Conservation (phyloP, 2,113 vertebrate species). For the Macquaria australasica region DNA sequence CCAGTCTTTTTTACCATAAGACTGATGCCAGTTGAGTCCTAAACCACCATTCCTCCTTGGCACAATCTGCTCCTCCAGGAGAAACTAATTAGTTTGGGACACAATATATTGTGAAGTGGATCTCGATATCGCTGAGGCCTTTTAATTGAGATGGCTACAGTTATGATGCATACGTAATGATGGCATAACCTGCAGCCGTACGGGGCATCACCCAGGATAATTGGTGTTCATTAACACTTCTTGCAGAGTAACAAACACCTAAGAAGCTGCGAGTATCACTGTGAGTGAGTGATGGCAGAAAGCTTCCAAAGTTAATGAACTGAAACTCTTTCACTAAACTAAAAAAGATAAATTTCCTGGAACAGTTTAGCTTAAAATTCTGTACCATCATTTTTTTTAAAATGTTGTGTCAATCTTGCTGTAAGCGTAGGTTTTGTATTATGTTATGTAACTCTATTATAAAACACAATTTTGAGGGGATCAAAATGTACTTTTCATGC, state of each 20-base stretch:
- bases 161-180: slow-evolving; percentile 27
- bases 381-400: neutral
- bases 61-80: slow-evolving; percentile 40
- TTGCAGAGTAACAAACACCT: slow-evolving; percentile 29
- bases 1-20: neutral
- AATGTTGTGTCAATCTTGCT: neutral
- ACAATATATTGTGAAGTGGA: slow-evolving; percentile 33
- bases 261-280: slow-evolving; percentile 11
- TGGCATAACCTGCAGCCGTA: slow-evolving; percentile 7
- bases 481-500: slow-evolving; percentile 1
- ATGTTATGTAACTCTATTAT: slow-evolving; percentile 21
- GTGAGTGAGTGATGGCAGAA: neutral
- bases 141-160: slow-evolving; percentile 35
- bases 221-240: slow-evolving; percentile 35
- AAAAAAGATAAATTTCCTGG: neutral
- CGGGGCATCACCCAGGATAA: slow-evolving; percentile 17
- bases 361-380: neutral
- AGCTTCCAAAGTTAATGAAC: neutral
- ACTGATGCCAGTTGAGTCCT: slow-evolving; percentile 35
- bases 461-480: neutral
- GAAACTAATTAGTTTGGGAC: slow-evolving; percentile 46
- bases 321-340: neutral
- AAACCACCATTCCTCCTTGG: slow-evolving; percentile 13
- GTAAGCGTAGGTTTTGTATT: neutral
- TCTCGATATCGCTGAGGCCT: slow-evolving; percentile 16